Evolutionary conservation across 2,888 invertebrate genomes (phyloP), one percentile per base, ranked within the genome.

Genomic region (Neocrepidodera transversa): DNA sequence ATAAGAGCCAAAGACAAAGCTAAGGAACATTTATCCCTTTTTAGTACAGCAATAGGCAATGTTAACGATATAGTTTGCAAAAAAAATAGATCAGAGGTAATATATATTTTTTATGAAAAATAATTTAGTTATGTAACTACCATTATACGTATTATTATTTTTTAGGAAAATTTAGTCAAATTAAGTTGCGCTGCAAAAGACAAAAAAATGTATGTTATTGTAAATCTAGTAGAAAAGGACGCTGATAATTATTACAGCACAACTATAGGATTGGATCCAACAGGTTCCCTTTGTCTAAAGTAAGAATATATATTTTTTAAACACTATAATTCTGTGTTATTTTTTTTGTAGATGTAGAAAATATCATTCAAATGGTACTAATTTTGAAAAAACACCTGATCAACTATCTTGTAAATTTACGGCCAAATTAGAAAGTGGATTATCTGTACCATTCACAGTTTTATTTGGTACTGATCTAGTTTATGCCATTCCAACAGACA

Each of bases 301-400:
- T 62, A 51, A 54, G 54, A 13, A 30, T n/a, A 28, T 10, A 2
- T 6, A 3, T 23, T 48, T 8, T 47, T 13, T 8, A n/a, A 1
- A 38, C n/a, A 18, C 20, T 13, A 8, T 7, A 1, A 16, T 14
- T 26, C 23, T 35, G n/a, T n/a, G 14, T 10, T 32, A 11, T 32
- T 32, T 35, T 48, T 43, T 16, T 50, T 58, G 32, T 20, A 62
- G 62, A 26, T 62, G 62, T 11, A 52, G 59, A 8, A 62, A 62
- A 51, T 36, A 51, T 5, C 36, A 59, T 18, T 14, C 52, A 14
- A 53, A 36, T 11, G 49, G 30, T 18, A 23, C 42, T 8, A 11
- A 30, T 36, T 53, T 54, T 43, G 35, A 26, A 1, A 16, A 8
- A 32, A 51, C 38, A 2, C 11, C 38, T 2, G 30, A 40, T 7